Evolutionary conservation across 2,113 vertebrate genomes (phyloP), one percentile per base, ranked within the genome.

Genomic region (Tringa solitaria): DNA sequence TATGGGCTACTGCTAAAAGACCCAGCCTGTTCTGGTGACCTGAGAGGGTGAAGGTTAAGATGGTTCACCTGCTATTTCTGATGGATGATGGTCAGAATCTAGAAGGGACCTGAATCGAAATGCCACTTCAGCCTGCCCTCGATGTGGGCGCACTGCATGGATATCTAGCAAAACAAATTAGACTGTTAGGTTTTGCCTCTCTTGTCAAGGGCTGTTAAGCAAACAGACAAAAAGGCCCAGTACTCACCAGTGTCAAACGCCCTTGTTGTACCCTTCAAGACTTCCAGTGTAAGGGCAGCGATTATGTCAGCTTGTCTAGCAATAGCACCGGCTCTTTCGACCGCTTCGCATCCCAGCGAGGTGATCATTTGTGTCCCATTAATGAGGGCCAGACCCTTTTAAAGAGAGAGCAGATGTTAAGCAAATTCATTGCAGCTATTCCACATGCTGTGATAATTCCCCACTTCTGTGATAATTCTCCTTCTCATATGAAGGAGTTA

Each of bases 301-400:
- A 99, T 97, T 17, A 99, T 99, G 91, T 99, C 99, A 12, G 99
- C 99, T 97, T 99, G 99, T 17, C 96, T 97, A 4, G 99, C 99
- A 10, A 99, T 99, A 2, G 99, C 99, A 81, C 94, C 97, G 5
- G 99, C 99, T 93, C 99, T 98, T 96, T 99, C 99, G 41, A 99
- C 98, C 0, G 99, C 99, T 97, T 99, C 99, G 0, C 99, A 99
- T 41, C 99, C 99, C 92, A 99, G 97, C 1, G 99, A 99, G 22
- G 99, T 99, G 98, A 99, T 99, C 99, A 99, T 99, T 97, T 99
- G 99, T 2, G 99, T 99, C 70, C 99, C 99, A 0, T 99, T 99
- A 95, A 99, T 99, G 93, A 99, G 98, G 32, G 99, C 99, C 75
- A 99, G 97, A 37, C 99, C 99, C 99, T 99, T 96, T 96, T 41